These are phyloP conservation scores for Drosophila eohydei DNA, from an alignment of 2,888 invertebrate species.

Conservation along the genomic window DNA sequence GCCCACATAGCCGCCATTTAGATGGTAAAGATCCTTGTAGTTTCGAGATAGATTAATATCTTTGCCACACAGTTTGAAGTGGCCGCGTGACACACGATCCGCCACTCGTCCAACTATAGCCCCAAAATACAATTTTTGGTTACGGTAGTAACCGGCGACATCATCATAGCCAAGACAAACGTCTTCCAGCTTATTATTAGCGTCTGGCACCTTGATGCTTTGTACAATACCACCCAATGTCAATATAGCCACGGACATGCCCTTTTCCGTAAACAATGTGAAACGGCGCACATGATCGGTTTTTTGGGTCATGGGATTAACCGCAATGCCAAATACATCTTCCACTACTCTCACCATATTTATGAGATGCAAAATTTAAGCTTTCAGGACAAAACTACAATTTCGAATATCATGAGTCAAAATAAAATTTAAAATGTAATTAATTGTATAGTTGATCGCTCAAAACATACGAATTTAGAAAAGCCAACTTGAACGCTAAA, in stretches of 20 bases:
- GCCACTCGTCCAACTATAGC: constrained; percentile 94
- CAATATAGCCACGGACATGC: constrained; percentile 85
- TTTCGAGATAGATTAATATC: constrained; percentile 90
- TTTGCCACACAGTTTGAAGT: constrained; percentile 89
- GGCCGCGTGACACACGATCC: constrained; percentile 90
- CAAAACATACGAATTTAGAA: neutral
- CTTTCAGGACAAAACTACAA: constrained; percentile 31
- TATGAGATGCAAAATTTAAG: constrained; percentile 16
- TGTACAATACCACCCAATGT: constrained; percentile 93
- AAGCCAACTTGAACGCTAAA: constrained; percentile 31
- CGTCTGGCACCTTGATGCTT: constrained; percentile 90
- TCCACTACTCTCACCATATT: constrained; percentile 80
- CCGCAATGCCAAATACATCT: constrained; percentile 82
- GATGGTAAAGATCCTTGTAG: constrained; percentile 88
- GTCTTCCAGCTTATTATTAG: constrained; percentile 90
- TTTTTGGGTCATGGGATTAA: constrained; percentile 78
- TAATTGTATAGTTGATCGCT: neutral
- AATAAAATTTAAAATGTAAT: constrained; percentile 19
- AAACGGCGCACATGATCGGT: constrained; percentile 77
- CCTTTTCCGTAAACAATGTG: constrained; percentile 73
- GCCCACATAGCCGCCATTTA: constrained; percentile 94
- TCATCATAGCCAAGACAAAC: constrained; percentile 93
- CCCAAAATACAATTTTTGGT: constrained; percentile 92
- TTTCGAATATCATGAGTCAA: constrained; percentile 37
- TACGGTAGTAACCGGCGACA: constrained; percentile 89